A percentile compares a stretch with the other conserved stretches of the same genome.
Conservation (phyloP, 2,888 invertebrate species). For the Therioaphis trifolii region DNA sequence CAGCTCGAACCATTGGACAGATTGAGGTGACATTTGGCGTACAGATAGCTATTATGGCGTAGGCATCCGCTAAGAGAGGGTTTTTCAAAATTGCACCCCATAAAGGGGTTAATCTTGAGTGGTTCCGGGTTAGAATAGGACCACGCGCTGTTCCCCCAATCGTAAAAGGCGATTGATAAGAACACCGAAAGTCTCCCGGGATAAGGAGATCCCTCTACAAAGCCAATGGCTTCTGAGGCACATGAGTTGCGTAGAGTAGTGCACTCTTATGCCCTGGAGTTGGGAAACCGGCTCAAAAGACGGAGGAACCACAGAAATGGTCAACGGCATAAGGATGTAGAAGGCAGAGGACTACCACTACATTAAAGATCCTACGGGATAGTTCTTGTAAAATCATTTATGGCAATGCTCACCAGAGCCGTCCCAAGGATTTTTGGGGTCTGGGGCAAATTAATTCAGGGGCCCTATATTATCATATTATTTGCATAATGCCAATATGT, state of each 20-base stretch:
- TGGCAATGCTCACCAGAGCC: constrained; percentile 11
- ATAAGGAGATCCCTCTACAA: constrained; percentile 38
- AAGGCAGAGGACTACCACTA: constrained; percentile 33
- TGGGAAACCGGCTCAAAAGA: constrained; percentile 17
- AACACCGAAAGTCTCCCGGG: constrained; percentile 36
- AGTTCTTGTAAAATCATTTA: constrained; percentile 18
- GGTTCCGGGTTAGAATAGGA: constrained; percentile 15
- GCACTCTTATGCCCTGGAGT: constrained; percentile 16
- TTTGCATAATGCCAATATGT: no score
- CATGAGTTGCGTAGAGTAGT: constrained; percentile 16
- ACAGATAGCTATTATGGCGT: no score
- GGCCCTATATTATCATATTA: no score
- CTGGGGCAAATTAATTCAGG: no score
- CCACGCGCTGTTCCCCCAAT: constrained; percentile 16
- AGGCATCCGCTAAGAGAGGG: no score
- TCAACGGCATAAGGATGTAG: constrained; percentile 50
- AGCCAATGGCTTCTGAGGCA: constrained; percentile 9
- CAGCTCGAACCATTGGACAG: no score
- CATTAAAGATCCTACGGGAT: constrained; percentile 36
- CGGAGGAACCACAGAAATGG: constrained; percentile 41
- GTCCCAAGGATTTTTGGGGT: no score
- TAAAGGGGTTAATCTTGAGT: no score
- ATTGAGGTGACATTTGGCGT: no score
- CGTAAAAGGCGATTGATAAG: constrained; percentile 37
- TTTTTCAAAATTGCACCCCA: no score